phyloP scores from a whole-genome alignment of 37 sponge, comb jelly and placozoan genomes.

The Cladorhizidae sp. region DNA sequence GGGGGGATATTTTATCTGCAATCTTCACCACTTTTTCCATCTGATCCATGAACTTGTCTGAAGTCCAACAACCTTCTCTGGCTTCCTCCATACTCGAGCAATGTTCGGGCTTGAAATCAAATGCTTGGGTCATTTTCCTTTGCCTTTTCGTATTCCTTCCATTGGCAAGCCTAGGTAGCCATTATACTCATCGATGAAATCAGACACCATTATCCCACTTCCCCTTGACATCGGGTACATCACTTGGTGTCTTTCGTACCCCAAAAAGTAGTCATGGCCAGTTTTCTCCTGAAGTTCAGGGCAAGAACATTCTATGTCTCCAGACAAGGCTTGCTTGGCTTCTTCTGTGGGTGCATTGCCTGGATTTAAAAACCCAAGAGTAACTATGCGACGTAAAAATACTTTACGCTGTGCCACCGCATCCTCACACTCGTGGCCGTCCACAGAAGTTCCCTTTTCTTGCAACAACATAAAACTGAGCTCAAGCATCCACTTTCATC shows the following conservation, averaged over 20 bases:
- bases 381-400: slow-evolving; percentile 25
- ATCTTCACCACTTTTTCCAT: slow-evolving; percentile 12
- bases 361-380: slow-evolving; percentile 16
- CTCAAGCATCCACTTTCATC: slow-evolving; percentile 27
- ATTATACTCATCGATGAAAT: slow-evolving; percentile 35
- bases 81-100: slow-evolving; percentile 10
- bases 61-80: slow-evolving; percentile 49
- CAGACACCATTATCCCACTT: slow-evolving; percentile 35
- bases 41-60: slow-evolving; percentile 40
- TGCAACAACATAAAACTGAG: slow-evolving; percentile 24
- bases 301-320: background rate
- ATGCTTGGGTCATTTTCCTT: background rate
- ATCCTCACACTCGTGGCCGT: slow-evolving; percentile 49
- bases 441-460: slow-evolving; percentile 23
- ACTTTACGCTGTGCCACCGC: slow-evolving; percentile 16
- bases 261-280: background rate
- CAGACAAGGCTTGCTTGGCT: slow-evolving; percentile 4
- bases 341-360: slow-evolving; percentile 23
- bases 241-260: background rate
- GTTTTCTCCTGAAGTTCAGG: slow-evolving; percentile 20
- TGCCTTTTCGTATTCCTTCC: background rate
- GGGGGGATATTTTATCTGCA: slow-evolving; percentile 5
- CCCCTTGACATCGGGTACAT: slow-evolving; percentile 25
- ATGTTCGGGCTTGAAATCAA: background rate
- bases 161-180: background rate